phyloP scores from a whole-genome alignment of 2,888 invertebrate genomes.

The Leistus spinibarbis region DNA sequence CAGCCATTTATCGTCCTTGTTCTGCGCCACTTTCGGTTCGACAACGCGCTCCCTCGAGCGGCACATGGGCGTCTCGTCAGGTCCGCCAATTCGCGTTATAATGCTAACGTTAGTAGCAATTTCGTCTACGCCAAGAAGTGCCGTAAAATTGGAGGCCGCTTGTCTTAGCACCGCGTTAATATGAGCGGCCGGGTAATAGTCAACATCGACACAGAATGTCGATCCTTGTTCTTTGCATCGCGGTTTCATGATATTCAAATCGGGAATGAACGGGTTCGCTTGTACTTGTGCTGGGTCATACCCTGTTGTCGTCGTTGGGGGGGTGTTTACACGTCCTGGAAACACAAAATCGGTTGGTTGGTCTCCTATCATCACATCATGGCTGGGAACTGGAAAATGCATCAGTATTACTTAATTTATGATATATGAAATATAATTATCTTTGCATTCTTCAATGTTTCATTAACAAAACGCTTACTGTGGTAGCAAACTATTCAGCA shows the following conservation, averaged over 20 bases:
- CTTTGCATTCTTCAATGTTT: no score
- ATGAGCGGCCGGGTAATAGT: conserved; percentile 56
- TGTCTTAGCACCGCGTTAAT: conserved; percentile 50
- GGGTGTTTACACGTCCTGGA: conserved; percentile 13
- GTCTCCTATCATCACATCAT: conserved; percentile 14
- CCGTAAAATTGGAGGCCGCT: conserved; percentile 47
- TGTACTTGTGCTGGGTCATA: neutral
- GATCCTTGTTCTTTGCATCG: conserved; percentile 45
- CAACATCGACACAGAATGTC: conserved; percentile 58
- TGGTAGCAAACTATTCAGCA: no score
- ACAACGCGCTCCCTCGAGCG: conserved; percentile 58
- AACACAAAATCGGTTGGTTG: conserved; percentile 31
- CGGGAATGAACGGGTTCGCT: conserved; percentile 38
- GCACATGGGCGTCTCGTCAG: conserved; percentile 48
- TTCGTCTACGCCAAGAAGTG: conserved; percentile 48
- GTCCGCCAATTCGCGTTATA: conserved; percentile 46
- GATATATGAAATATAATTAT: no score
- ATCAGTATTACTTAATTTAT: no score
- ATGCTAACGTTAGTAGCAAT: conserved; percentile 46
- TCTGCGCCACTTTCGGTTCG: conserved; percentile 67
- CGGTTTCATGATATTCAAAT: conserved; percentile 23
- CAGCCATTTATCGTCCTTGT: conserved; percentile 69
- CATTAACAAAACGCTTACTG: no score
- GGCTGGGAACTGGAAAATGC: neutral
- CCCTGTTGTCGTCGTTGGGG: neutral